These are phyloP conservation scores for Callaeas wilsoni DNA, from an alignment of 2,113 vertebrate species.

Conservation along the genomic window DNA sequence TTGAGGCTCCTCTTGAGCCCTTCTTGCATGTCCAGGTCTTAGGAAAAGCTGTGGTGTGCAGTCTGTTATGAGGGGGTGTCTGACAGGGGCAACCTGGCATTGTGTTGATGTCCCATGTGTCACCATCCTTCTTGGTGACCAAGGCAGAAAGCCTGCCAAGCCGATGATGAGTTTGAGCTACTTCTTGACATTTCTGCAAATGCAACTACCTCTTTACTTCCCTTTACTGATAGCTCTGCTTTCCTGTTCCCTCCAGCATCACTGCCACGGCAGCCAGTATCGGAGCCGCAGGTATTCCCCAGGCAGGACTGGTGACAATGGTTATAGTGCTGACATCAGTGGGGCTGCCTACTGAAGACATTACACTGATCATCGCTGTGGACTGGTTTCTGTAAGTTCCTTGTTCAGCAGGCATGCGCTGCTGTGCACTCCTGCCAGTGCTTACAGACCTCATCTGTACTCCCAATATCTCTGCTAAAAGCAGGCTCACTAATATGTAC, in stretches of 20 bases:
- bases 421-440: neutral
- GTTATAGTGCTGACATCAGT: constrained; percentile 96
- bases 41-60: neutral
- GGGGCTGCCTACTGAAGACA: constrained; percentile 94
- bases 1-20: neutral
- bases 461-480: neutral
- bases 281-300: constrained; percentile 94
- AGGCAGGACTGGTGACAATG: constrained; percentile 97
- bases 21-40: neutral
- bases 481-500: neutral
- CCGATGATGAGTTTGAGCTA: neutral
- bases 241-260: constrained; percentile 78
- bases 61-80: neutral
- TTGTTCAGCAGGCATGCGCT: neutral
- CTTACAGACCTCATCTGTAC: accelerated
- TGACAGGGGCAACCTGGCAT: neutral
- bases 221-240: neutral
- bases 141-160: neutral
- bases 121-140: neutral
- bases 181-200: neutral
- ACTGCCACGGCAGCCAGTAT: constrained; percentile 96
- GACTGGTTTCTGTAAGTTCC: constrained; percentile 98
- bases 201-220: neutral
- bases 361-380: constrained; percentile 93
- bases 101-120: neutral